Evolutionary conservation across 2,113 vertebrate genomes (phyloP).

Genomic region (Dermatemys mawii): DNA sequence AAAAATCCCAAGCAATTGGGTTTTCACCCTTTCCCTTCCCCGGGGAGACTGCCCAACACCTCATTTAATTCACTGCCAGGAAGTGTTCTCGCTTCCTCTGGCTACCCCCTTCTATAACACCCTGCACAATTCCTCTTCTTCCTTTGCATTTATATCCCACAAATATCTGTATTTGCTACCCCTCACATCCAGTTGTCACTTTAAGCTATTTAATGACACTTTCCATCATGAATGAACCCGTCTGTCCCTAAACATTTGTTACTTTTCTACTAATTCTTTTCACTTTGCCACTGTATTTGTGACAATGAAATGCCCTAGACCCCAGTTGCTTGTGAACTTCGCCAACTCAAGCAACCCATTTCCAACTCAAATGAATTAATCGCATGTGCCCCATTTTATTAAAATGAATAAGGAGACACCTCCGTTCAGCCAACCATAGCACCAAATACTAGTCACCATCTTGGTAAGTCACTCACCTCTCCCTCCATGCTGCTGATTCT

Average conservation of each 20-base stretch:
- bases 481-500: constrained; percentile 99
- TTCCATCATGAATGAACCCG: background rate
- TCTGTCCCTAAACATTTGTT: background rate
- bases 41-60: background rate
- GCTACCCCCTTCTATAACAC: background rate
- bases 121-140: background rate
- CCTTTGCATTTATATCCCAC: background rate
- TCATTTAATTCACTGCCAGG: background rate
- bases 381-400: background rate
- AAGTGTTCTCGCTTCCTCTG: background rate
- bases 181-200: background rate
- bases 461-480: constrained; percentile 83
- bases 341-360: background rate
- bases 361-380: background rate
- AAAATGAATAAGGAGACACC: background rate
- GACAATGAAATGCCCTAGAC: background rate
- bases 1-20: background rate
- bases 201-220: background rate
- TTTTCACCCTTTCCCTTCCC: background rate
- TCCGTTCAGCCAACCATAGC: background rate
- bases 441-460: fast-evolving
- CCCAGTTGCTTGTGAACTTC: background rate
- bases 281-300: background rate
- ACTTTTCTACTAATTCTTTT: background rate
- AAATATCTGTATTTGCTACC: background rate